Evolutionary conservation across 2,113 vertebrate genomes (phyloP).

Genomic region (Lycaon pictus): DNA sequence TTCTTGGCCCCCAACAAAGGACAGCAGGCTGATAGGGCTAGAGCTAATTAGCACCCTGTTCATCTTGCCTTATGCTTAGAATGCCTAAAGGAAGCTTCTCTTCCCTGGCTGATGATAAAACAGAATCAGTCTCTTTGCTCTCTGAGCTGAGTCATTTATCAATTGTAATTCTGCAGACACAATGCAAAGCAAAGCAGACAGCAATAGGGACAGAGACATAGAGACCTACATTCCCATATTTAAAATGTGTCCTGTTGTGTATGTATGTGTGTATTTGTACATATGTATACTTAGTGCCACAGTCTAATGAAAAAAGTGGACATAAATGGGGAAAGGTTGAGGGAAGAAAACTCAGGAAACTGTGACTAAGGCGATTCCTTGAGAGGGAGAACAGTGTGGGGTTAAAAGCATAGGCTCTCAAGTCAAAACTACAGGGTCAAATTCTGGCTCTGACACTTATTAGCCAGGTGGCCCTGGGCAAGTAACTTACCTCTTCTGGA

Average conservation of each 20-base stretch:
- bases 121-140: constrained; percentile 56
- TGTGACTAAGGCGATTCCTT: neutral
- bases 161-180: constrained; percentile 34
- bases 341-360: neutral
- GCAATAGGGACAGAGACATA: neutral
- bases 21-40: constrained; percentile 62
- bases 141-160: constrained; percentile 62
- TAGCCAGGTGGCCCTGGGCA: neutral
- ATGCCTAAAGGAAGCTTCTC: constrained; percentile 67
- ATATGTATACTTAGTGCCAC: neutral
- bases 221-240: neutral
- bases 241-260: neutral
- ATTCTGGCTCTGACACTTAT: neutral
- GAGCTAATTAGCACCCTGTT: constrained; percentile 74
- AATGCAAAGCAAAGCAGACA: constrained; percentile 19
- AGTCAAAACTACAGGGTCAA: neutral
- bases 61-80: constrained; percentile 68
- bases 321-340: neutral
- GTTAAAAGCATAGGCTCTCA: neutral
- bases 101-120: constrained; percentile 56
- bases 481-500: neutral
- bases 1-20: constrained; percentile 70
- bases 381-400: neutral
- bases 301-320: neutral
- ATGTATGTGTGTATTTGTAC: neutral